phyloP scores from a whole-genome alignment of 2,888 invertebrate genomes.

The Mylabris sibirica region DNA sequence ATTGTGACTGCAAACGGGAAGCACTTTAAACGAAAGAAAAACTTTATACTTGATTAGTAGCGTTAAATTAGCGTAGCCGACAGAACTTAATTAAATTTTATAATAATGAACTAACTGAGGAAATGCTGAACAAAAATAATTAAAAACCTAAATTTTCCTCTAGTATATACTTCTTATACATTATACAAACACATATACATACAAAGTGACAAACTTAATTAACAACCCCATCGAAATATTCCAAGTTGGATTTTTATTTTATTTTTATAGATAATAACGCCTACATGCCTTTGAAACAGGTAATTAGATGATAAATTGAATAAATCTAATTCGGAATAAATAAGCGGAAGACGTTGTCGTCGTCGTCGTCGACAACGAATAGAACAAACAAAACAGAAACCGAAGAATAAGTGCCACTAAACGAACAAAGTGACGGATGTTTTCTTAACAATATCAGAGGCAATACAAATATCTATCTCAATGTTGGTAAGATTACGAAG shows the following conservation, averaged over 20 bases:
- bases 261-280: too few species aligned
- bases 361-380: constrained; percentile 51
- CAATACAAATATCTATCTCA: constrained; percentile 16
- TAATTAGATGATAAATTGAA: constrained; percentile 63
- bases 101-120: constrained; percentile 64
- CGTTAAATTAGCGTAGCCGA: constrained; percentile 63
- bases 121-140: constrained; percentile 65
- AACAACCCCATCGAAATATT: constrained; percentile 57
- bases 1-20: constrained; percentile 59
- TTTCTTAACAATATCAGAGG: neutral
- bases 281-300: constrained; percentile 50
- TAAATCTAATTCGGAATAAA: constrained; percentile 62
- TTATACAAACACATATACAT: constrained; percentile 31
- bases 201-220: constrained; percentile 64
- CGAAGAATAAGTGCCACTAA: constrained; percentile 58
- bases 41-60: constrained; percentile 65
- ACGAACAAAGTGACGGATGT: constrained; percentile 60
- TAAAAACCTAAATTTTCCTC: constrained; percentile 63
- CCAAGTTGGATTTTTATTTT: too few species aligned
- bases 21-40: constrained; percentile 58
- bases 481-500: constrained; percentile 22
- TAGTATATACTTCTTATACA: constrained; percentile 51
- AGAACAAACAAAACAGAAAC: constrained; percentile 56
- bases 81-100: constrained; percentile 65
- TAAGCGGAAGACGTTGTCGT: constrained; percentile 59